Evolutionary conservation across 2,113 vertebrate species (phyloP), one percentile per base, ranked within the genome.

Genomic region (Colossoma macropomum): DNA sequence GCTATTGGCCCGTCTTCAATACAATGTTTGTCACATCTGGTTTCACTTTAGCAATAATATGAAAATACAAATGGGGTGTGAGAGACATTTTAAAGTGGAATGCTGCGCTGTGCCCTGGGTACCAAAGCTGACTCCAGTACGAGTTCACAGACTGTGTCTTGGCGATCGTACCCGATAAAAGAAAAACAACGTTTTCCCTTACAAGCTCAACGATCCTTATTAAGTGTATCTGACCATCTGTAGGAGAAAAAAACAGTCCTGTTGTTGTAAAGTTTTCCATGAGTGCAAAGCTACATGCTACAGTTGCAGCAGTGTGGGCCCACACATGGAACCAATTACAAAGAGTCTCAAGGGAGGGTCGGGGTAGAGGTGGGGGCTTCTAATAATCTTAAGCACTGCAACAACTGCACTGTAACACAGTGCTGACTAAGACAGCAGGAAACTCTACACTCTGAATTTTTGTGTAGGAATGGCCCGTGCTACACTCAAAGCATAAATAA

Each of bases 91-190:
- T 79, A 63, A 87, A 74, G 75, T 56, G 68, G 62, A 76, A 82
- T 77, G 66, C 34, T 52, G 62, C 65, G 16, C 17, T 48, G 80
- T 71, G 56, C 75, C 17, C 27, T 54, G 69, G 65, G 52, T 71
- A 77, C 54, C 23, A 63, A 83, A 82, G 85, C 73, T 80, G 69
- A 25, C 76, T 77, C 73, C 25, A 82, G 80, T 77, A 80, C 56
- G 69, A 32, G 54, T 75, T 85, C 32, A 13, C 71, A 75, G 68
- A 71, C 68, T 69, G 68, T 30, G 52, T n/a, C 75, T 70, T 48
- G 60, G 19, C 6, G 66, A 73, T 81, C 30, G 56, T 91, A 95
- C 94, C 93, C 89, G 94, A 95, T 90, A 96, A 68, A 76, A 92
- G 21, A 74, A 75, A 54, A 79, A 77, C 94, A 86, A 95, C 0